phyloP scores from a whole-genome alignment of 2,888 invertebrate genomes.

The Pristionchus arcanus region DNA sequence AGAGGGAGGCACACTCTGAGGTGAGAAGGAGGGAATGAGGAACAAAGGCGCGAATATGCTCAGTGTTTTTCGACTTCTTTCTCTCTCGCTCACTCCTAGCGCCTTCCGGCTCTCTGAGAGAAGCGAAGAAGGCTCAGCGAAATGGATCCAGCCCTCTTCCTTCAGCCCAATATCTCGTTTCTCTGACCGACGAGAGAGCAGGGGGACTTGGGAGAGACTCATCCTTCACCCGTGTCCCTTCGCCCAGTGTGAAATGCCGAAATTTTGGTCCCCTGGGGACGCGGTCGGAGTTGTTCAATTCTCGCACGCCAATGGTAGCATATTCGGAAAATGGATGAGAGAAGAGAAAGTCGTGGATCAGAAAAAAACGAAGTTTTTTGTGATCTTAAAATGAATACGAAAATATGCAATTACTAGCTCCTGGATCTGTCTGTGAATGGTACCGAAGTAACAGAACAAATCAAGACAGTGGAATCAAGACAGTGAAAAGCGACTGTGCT shows the following conservation, averaged over 20 bases:
- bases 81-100: background rate
- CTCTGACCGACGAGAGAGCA: constrained; percentile 1
- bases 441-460: no score
- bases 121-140: background rate
- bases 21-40: background rate
- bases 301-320: background rate
- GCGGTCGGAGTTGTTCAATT: constrained; percentile 8
- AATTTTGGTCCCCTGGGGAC: background rate
- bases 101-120: background rate
- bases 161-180: background rate
- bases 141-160: background rate
- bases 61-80: constrained; percentile 10
- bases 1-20: background rate
- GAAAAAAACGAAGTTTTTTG: no score
- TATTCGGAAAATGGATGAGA: no score
- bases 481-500: no score
- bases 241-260: constrained; percentile 30
- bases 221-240: background rate
- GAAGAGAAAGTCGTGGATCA: no score
- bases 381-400: no score
- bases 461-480: no score
- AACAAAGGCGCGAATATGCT: constrained; percentile 8
- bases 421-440: no score
- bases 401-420: no score
- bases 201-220: background rate